phyloP scores from a whole-genome alignment of 2,888 invertebrate genomes.

The Lucinisca nassula region DNA sequence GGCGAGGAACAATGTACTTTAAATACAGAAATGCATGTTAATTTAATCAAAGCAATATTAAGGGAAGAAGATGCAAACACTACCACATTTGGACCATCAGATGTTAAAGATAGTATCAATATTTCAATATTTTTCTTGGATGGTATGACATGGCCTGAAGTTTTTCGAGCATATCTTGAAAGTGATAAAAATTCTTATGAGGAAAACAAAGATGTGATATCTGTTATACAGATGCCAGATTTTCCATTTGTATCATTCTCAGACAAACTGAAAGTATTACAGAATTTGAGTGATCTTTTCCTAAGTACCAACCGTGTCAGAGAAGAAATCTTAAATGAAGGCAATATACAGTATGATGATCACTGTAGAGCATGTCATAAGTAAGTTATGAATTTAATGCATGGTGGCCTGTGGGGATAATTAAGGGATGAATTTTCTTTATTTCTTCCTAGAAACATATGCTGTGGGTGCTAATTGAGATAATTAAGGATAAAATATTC shows the following conservation, averaged over 20 bases:
- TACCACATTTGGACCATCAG: conserved; percentile 97
- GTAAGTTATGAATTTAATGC: conserved; percentile 82
- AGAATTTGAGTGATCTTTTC: conserved; percentile 98
- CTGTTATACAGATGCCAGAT: conserved; percentile 81
- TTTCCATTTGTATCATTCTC: conserved; percentile 85
- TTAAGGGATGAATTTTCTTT: too few species aligned
- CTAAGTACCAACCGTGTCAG: conserved; percentile 97
- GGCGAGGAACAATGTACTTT: conserved; percentile 97
- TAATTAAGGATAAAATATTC: too few species aligned
- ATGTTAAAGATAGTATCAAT: conserved; percentile 99
- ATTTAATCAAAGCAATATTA: conserved; percentile 94
- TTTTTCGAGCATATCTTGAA: conserved; percentile 95
- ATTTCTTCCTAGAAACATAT: too few species aligned
- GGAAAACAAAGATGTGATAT: conserved; percentile 84
- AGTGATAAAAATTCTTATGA: conserved; percentile 93
- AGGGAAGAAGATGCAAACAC: conserved; percentile 89
- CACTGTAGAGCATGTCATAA: conserved; percentile 88
- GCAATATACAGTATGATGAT: conserved; percentile 89
- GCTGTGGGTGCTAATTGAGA: too few species aligned
- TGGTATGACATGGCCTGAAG: conserved; percentile 98
- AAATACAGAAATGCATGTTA: conserved; percentile 97
- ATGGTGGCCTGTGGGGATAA: too few species aligned
- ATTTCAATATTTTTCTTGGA: conserved; percentile 97
- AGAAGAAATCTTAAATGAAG: conserved; percentile 97
- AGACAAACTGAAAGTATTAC: conserved; percentile 89